These are phyloP conservation scores for Panulirus ornatus DNA, from an alignment of 1,140 invertebrate species.

Conservation along the genomic window DNA sequence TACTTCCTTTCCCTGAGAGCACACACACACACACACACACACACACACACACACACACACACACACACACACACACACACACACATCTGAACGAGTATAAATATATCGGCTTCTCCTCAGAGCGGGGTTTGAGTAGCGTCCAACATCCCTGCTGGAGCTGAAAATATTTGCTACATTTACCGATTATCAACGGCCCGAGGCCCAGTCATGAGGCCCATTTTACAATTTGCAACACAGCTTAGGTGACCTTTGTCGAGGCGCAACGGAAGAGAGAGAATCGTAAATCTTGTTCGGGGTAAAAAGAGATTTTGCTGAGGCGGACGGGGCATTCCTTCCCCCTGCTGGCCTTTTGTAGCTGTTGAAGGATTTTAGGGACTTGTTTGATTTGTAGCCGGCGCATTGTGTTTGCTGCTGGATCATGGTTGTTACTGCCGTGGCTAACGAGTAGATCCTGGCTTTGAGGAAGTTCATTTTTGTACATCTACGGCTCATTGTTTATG, in stretches of 20 bases:
- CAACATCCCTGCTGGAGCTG: conserved; percentile 3
- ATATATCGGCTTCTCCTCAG: conserved; percentile 13
- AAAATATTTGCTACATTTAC: conserved; percentile 66
- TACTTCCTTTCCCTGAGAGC: neutral
- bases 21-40: too few species aligned
- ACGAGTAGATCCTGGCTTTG: neutral
- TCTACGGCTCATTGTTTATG: conserved; percentile 16
- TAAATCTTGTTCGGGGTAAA: conserved; percentile 55
- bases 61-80: neutral
- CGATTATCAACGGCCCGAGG: conserved; percentile 65
- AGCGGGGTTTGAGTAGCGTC: neutral
- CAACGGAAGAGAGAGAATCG: conserved; percentile 61
- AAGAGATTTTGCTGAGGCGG: conserved; percentile 46
- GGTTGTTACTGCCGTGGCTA: neutral
- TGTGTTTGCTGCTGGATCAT: conserved; percentile 1
- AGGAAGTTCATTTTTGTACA: neutral
- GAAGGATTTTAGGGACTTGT: conserved; percentile 63
- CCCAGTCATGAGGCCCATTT: conserved; percentile 61
- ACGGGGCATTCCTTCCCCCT: conserved; percentile 13
- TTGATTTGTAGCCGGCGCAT: conserved; percentile 55
- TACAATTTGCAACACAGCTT: conserved; percentile 68
- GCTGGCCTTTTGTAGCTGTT: conserved; percentile 55
- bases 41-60: too few species aligned
- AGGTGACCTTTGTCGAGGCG: conserved; percentile 53
- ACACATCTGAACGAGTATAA: conserved; percentile 19